Percentiles rank a stretch among this genome's conserved stretches.
These are phyloP conservation scores for Orientallactaga bullata DNA, from an alignment of 2,113 vertebrate genomes.

Conservation along the genomic window DNA sequence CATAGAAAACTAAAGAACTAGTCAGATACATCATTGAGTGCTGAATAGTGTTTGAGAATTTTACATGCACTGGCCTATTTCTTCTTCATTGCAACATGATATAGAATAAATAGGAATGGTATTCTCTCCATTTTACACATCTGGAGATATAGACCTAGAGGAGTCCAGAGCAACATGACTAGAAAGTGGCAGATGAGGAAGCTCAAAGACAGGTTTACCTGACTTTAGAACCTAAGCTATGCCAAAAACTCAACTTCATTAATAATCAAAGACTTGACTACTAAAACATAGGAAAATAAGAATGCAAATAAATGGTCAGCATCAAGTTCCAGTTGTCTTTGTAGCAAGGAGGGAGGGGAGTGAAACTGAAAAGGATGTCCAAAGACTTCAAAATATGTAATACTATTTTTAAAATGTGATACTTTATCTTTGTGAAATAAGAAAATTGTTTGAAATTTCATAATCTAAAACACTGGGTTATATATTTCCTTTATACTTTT, in stretches of 20 bases:
- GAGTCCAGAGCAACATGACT: not conserved
- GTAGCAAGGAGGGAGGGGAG: not conserved
- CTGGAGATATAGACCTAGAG: not conserved
- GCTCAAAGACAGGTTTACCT: not conserved
- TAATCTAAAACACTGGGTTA: not conserved
- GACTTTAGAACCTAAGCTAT: not conserved
- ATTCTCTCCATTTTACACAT: not conserved
- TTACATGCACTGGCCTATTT: not conserved
- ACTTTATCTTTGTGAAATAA: not conserved
- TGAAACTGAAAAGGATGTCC: not conserved
- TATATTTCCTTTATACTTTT: slow-evolving; percentile 35
- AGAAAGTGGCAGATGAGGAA: not conserved
- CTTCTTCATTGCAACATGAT: not conserved
- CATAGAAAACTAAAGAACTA: not conserved
- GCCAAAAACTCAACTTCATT: not conserved
- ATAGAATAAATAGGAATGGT: not conserved
- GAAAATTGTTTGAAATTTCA: slow-evolving; percentile 33
- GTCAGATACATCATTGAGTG: not conserved
- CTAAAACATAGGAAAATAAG: not conserved
- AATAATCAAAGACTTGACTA: slow-evolving; percentile 13
- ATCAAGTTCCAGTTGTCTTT: not conserved
- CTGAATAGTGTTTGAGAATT: not conserved
- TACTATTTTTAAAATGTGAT: slow-evolving; percentile 19
- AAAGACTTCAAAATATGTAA: not conserved
- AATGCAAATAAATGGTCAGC: not conserved